Evolutionary conservation across 1,140 invertebrate species (phyloP).

Genomic region (Drosophila trapezifrons): DNA sequence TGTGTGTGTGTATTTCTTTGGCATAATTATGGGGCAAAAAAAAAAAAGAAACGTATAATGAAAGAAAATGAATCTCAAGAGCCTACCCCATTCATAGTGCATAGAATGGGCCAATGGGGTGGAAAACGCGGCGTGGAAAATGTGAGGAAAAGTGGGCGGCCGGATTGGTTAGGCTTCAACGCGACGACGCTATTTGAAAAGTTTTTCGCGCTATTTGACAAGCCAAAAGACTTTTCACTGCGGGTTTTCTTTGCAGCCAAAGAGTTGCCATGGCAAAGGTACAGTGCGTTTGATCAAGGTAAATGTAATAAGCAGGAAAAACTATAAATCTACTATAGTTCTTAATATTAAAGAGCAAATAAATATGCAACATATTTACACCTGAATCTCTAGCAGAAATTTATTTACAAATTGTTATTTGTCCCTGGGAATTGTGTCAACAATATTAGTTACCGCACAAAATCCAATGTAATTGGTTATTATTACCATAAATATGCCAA

Average conservation of each 20-base stretch:
- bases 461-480: not conserved
- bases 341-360: not conserved
- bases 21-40: slow-evolving; percentile 38
- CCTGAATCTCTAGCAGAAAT: not conserved
- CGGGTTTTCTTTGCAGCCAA: slow-evolving; percentile 22
- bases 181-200: slow-evolving; percentile 54
- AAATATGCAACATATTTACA: not conserved
- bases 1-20: slow-evolving; percentile 25
- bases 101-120: slow-evolving; percentile 34
- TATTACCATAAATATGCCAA: slow-evolving; percentile 4
- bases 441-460: not conserved
- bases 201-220: slow-evolving; percentile 74
- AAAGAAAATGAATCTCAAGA: slow-evolving; percentile 40
- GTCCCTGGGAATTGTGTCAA: not conserved
- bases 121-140: slow-evolving; percentile 14
- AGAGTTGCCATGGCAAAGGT: slow-evolving; percentile 5
- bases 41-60: slow-evolving; percentile 2
- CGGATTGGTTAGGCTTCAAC: slow-evolving; percentile 20
- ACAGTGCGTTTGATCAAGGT: slow-evolving; percentile 17
- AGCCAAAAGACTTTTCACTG: slow-evolving; percentile 41
- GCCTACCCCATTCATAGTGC: slow-evolving; percentile 24
- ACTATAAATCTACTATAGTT: too few species aligned
- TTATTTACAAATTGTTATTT: too few species aligned
- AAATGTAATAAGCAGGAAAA: not conserved
- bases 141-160: not conserved